Percentiles rank a stretch among this genome's conserved stretches.
Conservation (phyloP, 1,140 invertebrate species). For the Melanaphis sacchari region DNA sequence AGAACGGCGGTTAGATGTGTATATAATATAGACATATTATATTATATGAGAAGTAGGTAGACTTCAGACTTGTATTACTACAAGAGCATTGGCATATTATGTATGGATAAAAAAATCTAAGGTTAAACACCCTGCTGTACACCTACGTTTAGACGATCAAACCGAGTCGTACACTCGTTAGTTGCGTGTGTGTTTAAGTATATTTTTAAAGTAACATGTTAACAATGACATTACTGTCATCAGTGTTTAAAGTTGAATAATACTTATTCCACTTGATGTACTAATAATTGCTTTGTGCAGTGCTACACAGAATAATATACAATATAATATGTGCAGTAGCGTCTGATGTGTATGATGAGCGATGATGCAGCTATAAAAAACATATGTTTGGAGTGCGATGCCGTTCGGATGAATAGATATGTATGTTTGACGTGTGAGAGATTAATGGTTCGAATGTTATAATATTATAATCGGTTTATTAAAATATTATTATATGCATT, state of each 20-base stretch:
- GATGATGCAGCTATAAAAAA: slow-evolving; percentile 42
- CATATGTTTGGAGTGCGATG: slow-evolving; percentile 4
- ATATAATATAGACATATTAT: no score
- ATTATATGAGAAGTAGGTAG: background rate
- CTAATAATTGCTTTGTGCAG: slow-evolving; percentile 27
- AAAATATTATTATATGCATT: slow-evolving; percentile 8
- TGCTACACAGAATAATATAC: background rate
- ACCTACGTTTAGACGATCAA: background rate
- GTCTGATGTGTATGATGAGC: background rate
- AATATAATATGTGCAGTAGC: slow-evolving; percentile 28
- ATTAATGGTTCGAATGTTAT: slow-evolving; percentile 28
- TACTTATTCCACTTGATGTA: slow-evolving; percentile 28
- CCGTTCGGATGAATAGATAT: slow-evolving; percentile 11
- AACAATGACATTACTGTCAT: slow-evolving; percentile 33
- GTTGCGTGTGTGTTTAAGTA: background rate
- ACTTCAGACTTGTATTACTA: background rate
- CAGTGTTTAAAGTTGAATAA: slow-evolving; percentile 15
- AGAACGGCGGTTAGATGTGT: background rate
- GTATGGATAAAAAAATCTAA: background rate
- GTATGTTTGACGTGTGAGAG: background rate
- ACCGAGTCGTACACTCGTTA: background rate
- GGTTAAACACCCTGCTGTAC: background rate
- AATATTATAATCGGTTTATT: slow-evolving; percentile 4
- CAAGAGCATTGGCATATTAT: background rate
- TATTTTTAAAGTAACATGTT: slow-evolving; percentile 7